phyloP scores from a whole-genome alignment of 1,140 invertebrate genomes.

The Protaetia brevitarsis region DNA sequence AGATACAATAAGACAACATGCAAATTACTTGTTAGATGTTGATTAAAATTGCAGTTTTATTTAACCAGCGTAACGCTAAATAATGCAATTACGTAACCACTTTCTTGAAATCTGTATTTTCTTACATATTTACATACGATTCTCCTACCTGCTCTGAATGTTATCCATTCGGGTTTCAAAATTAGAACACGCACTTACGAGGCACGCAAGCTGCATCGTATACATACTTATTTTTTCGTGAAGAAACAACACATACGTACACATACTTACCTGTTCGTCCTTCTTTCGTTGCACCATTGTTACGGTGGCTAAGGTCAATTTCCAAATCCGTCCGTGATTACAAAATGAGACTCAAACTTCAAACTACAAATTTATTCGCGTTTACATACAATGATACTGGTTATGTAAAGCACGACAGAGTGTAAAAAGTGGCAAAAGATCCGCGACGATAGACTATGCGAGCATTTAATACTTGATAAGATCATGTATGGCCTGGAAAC shows the following conservation, averaged over 20 bases:
- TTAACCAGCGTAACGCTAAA: too few species aligned
- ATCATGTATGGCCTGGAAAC: constrained; percentile 77
- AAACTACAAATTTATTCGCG: not conserved
- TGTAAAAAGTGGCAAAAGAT: too few species aligned
- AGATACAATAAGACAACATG: too few species aligned
- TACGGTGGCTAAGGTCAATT: too few species aligned
- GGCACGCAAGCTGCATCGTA: not conserved
- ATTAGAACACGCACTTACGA: not conserved
- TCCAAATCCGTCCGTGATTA: not conserved
- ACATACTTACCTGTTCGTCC: not conserved
- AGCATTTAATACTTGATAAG: constrained; percentile 67
- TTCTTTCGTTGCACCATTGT: not conserved
- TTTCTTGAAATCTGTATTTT: too few species aligned
- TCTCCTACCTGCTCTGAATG: not conserved
- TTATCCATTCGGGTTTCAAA: not conserved
- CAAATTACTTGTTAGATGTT: too few species aligned
- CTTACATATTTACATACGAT: too few species aligned
- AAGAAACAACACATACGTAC: too few species aligned
- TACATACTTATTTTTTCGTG: not conserved
- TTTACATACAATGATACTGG: not conserved
- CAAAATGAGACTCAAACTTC: not conserved
- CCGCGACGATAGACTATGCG: too few species aligned
- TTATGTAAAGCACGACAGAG: not conserved
- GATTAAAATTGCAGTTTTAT: too few species aligned
- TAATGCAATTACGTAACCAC: too few species aligned